Evolutionary conservation across 1,140 invertebrate genomes (phyloP).

Genomic region (Mactra quadrangularis): DNA sequence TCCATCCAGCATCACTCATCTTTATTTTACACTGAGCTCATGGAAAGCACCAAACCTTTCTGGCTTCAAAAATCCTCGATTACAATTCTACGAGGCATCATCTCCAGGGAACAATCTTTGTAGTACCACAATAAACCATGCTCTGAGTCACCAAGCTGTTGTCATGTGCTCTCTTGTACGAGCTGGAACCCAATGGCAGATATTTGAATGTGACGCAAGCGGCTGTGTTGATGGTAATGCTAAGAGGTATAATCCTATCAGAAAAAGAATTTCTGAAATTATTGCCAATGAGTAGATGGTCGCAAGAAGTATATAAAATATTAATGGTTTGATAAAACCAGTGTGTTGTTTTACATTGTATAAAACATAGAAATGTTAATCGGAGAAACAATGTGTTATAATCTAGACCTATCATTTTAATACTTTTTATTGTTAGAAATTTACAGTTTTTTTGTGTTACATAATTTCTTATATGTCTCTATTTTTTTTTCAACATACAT

Average conservation of each 20-base stretch:
- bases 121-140: constrained; percentile 40
- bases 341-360: no score
- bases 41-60: constrained; percentile 21
- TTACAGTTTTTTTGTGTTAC: no score
- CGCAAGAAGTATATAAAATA: no score
- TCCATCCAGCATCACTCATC: constrained; percentile 16
- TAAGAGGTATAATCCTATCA: constrained; percentile 38
- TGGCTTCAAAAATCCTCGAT: constrained; percentile 16
- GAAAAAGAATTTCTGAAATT: neutral
- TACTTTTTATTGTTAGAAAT: no score
- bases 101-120: constrained; percentile 21
- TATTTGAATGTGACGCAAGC: constrained; percentile 48
- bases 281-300: constrained; percentile 10
- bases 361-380: no score
- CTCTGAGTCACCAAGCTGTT: constrained; percentile 44
- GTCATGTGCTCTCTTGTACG: constrained; percentile 59
- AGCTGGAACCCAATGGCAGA: constrained; percentile 36
- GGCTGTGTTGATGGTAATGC: constrained; percentile 43
- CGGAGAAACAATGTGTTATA: no score
- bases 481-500: no score
- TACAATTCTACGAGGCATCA: constrained; percentile 30
- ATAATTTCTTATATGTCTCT: no score
- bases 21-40: constrained; percentile 32
- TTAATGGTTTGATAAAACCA: no score
- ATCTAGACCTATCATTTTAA: no score